Base-by-base conservation (phyloP, 2,113 vertebrate genomes). In the Phalacrocorax aristotelis region DNA sequence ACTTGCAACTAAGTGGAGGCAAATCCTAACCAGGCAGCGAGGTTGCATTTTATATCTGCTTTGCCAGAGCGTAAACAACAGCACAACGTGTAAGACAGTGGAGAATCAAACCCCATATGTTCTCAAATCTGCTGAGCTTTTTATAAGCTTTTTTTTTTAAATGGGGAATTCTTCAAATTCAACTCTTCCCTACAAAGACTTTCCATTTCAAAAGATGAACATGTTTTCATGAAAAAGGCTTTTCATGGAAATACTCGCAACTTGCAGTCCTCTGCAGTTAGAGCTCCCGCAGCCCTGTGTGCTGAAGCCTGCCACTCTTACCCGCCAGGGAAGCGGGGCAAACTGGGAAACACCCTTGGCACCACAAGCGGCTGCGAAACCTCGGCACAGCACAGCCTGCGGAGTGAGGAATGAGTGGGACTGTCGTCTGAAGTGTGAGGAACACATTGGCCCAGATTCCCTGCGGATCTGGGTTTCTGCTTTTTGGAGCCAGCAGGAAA, bases 381-480 rank as follows among this genome's bases (percentile, higher is more conserved):
- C 69, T 69, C 16, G 4, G 71, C 83, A 82, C 9, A 0, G 72
- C 61, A 48, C 85, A 90, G 83, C 72, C 57, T 81, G 90, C 4
- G 0, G 46, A 68, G 77, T 40, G 86, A 71, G 69, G 72, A 90
- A 77, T 0, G 48, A 94, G 94, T 90, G 76, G 94, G 88, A 83
- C 76, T 83, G 79, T 48, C 0, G 0, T 80, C 83, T 92, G 54
- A 77, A 78, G 91, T 78, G 94, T 89, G 87, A 97, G 77, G 91
- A 97, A 95, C 88, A 91, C 92, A 95, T 87, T 92, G 94, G 92
- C 92, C 95, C 92, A 91, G 89, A 96, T 94, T 96, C 74, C 26
- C 78, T 58, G 54, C 40, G 66, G 83, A 91, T 89, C 78, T 95
- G 78, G 70, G 74, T 76, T 92, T 94, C 91, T 95, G 83, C 36